phyloP scores from a whole-genome alignment of 2,888 invertebrate species.

The Hartigia nigra region DNA sequence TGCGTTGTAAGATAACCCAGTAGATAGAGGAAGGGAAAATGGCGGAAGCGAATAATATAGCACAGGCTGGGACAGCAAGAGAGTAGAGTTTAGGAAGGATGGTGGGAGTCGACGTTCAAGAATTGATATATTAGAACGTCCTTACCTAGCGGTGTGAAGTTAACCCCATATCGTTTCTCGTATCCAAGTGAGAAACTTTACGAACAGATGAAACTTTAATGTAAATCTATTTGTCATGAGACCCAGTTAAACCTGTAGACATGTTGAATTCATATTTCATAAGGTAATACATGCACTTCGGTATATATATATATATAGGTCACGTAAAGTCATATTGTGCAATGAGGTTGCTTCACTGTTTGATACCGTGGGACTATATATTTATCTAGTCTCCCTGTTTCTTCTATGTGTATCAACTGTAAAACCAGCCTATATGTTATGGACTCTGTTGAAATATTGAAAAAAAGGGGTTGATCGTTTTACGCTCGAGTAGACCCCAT shows the following conservation, averaged over 20 bases:
- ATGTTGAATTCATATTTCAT: background rate
- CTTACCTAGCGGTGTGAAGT: background rate
- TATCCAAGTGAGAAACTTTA: background rate
- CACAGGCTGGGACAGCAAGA: background rate
- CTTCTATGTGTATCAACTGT: background rate
- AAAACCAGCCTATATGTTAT: background rate
- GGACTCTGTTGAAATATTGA: conserved; percentile 31
- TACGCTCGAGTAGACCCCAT: conserved; percentile 56
- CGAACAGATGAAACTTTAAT: background rate
- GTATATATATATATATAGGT: background rate
- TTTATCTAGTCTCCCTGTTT: background rate
- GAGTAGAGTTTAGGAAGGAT: background rate
- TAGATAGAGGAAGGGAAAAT: background rate
- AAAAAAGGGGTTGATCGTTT: conserved; percentile 50
- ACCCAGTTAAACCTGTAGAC: background rate
- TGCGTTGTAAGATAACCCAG: background rate
- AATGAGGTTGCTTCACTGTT: background rate
- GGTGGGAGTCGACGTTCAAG: background rate
- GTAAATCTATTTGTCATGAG: background rate
- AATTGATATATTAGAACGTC: background rate
- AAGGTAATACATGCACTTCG: background rate
- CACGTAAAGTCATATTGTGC: background rate
- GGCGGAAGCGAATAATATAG: background rate
- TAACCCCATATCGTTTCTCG: too few relatives aligned
- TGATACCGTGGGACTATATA: background rate